A percentile compares a stretch with the other conserved stretches of the same genome.
Evolutionary conservation across 2,113 vertebrate genomes (phyloP).

Genomic region (Lepidothrix coronata): DNA sequence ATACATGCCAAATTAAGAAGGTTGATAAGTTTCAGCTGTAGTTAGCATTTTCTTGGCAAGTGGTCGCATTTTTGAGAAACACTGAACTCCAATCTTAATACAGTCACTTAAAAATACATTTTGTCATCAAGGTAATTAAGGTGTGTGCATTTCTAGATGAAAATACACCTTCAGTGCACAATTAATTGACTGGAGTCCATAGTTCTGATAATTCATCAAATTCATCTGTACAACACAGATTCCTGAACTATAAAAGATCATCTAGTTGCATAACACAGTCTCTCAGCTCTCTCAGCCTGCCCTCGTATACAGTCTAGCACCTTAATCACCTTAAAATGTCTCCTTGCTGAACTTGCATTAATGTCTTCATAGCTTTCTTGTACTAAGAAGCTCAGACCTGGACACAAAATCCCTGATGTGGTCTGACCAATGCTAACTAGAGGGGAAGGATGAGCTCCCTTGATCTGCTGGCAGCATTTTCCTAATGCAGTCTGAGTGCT

Average conservation of each 20-base stretch:
- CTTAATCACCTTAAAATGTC: neutral
- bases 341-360: neutral
- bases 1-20: neutral
- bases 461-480: neutral
- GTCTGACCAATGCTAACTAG: neutral
- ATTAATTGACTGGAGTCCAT: neutral
- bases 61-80: neutral
- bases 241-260: neutral
- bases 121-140: neutral
- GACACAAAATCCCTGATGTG: neutral
- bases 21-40: neutral
- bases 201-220: neutral
- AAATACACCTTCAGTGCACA: neutral
- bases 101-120: neutral
- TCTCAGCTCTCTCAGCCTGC: neutral
- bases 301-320: neutral
- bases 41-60: neutral
- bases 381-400: neutral
- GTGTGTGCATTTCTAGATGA: neutral
- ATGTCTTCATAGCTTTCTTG: neutral
- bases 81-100: neutral
- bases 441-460: neutral
- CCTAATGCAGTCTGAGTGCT: neutral
- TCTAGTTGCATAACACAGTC: neutral
- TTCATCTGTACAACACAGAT: neutral